Evolutionary conservation across 2,113 vertebrate species (phyloP), one percentile per base, ranked within the genome.

Genomic region (Ardeotis arabs): DNA sequence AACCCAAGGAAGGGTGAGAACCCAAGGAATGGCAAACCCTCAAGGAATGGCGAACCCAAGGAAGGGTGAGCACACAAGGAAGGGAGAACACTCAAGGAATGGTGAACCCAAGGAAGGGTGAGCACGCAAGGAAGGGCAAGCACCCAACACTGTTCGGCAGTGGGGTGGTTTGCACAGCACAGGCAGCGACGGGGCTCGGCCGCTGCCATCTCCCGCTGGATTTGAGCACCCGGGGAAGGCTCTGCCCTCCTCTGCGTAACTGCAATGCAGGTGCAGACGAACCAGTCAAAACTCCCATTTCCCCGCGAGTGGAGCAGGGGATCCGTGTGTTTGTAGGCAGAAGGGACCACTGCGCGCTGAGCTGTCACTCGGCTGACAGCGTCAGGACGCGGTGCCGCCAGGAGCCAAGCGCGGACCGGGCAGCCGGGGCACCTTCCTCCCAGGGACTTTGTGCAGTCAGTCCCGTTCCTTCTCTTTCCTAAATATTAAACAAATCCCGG

Each of bases 341-440:
- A 35, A 62, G 77, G 75, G 84, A 80, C 33, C 7, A 18, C 64
- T 50, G 37, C 10, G 15, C 69, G 21, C 4, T 4, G 33, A 83
- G 85, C 94, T 90, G 92, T 83, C 90, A 82, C 49, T 16, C 4
- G 15, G 33, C 73, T 86, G 95, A 66, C 85, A 70, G 90, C 90
- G 39, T 19, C 83, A 25, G 84, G 89, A 76, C 37, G 4, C 4
- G 72, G 66, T 63, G 90, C 69, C 82, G 74, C 73, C 80, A 0
- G 73, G 66, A 91, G 84, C 68, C 14, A 2, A 56, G 68, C 28
- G 10, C 18, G 14, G 84, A 27, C 7, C 68, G 7, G 37, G 8
- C 74, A 67, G 45, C 31, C 3, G 0, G 33, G 47, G 23, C 79
- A 7, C 14, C 53, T 37, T 47, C 52, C 79, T 67, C 31, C 37